Conservation (phyloP, 2,888 invertebrate genomes). For the Holacanthella duospinosa region DNA sequence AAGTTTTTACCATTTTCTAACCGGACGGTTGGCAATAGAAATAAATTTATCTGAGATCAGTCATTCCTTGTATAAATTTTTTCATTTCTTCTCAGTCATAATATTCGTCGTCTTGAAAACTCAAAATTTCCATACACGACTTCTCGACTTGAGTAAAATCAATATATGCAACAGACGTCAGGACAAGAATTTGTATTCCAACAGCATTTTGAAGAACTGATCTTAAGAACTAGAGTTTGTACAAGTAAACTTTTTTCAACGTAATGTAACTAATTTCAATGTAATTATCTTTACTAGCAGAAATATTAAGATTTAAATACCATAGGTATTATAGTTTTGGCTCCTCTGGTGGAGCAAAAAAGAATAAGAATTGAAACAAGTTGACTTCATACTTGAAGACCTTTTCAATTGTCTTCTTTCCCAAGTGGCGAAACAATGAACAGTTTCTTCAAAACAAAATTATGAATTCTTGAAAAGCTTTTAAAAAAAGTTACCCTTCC, state of each 20-base stretch:
- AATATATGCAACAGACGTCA: neutral
- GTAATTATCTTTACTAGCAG: neutral
- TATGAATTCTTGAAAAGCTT: too few species aligned
- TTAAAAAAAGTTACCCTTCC: too few species aligned
- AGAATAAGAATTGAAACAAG: neutral
- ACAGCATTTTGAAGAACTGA: neutral
- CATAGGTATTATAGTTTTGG: neutral
- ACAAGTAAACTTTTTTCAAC: neutral
- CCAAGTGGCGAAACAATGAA: too few species aligned
- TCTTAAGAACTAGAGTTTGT: neutral
- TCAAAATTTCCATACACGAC: neutral
- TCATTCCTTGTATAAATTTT: neutral
- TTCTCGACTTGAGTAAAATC: neutral
- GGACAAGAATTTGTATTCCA: neutral
- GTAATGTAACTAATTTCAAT: neutral
- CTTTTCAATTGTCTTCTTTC: neutral
- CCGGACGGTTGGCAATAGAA: neutral
- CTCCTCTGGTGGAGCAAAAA: neutral
- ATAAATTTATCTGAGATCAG: neutral
- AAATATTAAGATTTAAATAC: neutral
- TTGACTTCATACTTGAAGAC: neutral
- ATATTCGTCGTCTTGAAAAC: neutral
- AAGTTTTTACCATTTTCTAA: neutral
- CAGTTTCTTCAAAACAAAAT: too few species aligned
- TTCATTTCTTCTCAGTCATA: neutral